Conservation (phyloP, 2,113 vertebrate species). For the Acanthochromis polyacanthus region DNA sequence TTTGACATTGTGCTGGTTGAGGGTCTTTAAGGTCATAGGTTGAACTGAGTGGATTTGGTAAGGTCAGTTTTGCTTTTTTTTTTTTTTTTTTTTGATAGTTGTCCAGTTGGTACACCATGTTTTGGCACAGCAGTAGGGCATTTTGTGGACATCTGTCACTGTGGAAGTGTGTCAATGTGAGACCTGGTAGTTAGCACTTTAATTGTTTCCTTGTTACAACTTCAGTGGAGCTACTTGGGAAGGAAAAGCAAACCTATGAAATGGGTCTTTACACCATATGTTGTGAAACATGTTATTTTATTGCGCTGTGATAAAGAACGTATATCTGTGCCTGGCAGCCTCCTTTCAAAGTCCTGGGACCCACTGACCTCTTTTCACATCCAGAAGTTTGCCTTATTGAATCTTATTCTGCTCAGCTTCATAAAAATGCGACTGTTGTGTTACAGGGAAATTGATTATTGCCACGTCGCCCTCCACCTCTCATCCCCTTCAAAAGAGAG, state of each 20-base stretch:
- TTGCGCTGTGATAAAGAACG: not conserved
- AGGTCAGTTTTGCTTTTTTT: too few species aligned
- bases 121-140: not conserved
- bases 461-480: constrained; percentile 48
- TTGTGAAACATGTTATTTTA: constrained; percentile 13
- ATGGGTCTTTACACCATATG: not conserved
- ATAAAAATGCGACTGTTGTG: constrained; percentile 33
- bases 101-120: not conserved
- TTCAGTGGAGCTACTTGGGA: not conserved
- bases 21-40: too few species aligned
- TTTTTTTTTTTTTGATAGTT: too few species aligned
- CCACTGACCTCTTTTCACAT: constrained; percentile 28
- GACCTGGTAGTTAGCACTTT: constrained; percentile 1
- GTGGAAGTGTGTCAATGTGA: not conserved
- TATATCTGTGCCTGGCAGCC: constrained; percentile 1
- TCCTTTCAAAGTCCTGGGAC: not conserved
- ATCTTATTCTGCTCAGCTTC: constrained; percentile 32
- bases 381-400: constrained; percentile 37
- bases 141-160: not conserved
- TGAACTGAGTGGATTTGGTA: too few species aligned
- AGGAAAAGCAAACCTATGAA: not conserved
- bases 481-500: constrained; percentile 53
- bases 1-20: too few species aligned
- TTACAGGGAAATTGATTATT: constrained; percentile 65
- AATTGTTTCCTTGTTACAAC: constrained; percentile 2